Base-by-base conservation (phyloP, 2,888 invertebrate species). In the Odontocerum albicorne region DNA sequence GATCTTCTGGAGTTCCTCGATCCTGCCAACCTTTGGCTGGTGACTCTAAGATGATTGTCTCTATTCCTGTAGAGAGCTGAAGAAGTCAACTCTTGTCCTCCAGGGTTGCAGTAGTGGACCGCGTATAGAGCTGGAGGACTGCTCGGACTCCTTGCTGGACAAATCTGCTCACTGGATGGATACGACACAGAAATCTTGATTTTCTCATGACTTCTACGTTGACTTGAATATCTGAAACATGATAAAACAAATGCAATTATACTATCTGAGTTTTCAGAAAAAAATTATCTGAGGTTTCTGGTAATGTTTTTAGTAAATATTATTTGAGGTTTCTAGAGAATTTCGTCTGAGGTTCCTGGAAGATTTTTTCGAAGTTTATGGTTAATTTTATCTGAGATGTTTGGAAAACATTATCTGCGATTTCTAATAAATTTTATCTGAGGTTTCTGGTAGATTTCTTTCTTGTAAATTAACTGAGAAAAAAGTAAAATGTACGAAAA, bases 181-280 rank as follows among this genome's bases (percentile, higher is more conserved):
- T 90, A 91, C 17, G 90, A 90, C 1, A 92, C 90, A 58, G 90
- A 90, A 65, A 92, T 92, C 71, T 91, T 91, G 61, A 92, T 87
- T 68, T 87, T 87, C 63, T 91, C 91, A 67, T 87, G 87, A 10
- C 83, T 80, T 43, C 81, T 70, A 10, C 84, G 74, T 10, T 83
- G 80, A 38, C 86, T 85, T 6, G 83, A 78, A 61, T 80, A 83
- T 62, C 83, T 83, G 65, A 65, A 56, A 53, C 36, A 53, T 22
- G 4, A 20, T 20, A 46, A 17, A n/a, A 33, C 4, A 35, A 10
- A n/a, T n/a, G n/a, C n/a, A n/a, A n/a, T n/a, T n/a, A n/a, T n/a
- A n/a, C n/a, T n/a, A n/a, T n/a, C n/a, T n/a, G n/a, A n/a, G n/a
- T n/a, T n/a, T 39, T 17, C 1, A 15, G 7, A 38, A 10, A 38